Evolutionary conservation across 92 coral and sea anemone genomes (phyloP).

Genomic region (Porites evermanni): DNA sequence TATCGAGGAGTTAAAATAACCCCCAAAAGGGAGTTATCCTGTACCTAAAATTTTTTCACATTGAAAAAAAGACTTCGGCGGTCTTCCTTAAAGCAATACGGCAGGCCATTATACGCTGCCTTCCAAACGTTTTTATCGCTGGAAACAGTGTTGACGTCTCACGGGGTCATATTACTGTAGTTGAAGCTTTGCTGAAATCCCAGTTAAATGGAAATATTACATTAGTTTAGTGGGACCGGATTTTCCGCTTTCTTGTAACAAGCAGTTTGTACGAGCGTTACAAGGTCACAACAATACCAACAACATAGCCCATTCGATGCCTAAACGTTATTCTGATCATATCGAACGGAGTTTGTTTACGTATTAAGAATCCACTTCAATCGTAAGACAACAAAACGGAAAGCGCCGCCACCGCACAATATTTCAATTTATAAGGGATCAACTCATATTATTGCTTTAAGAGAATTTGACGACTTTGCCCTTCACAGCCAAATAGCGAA

Average conservation of each 20-base stretch:
- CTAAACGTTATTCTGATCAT: neutral
- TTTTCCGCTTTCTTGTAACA: constrained; percentile 6
- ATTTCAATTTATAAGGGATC: too few relatives aligned
- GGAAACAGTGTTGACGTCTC: too few relatives aligned
- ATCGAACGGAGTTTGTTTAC: constrained; percentile 3
- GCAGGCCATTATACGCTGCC: neutral
- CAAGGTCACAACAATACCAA: neutral
- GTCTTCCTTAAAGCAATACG: constrained; percentile 38
- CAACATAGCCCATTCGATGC: neutral
- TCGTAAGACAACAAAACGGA: neutral
- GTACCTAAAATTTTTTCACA: constrained; percentile 18
- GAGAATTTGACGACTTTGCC: constrained; percentile 6
- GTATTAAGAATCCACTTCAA: constrained; percentile 2
- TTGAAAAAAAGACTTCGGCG: constrained; percentile 60
- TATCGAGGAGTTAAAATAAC: too few relatives aligned
- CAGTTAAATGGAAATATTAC: neutral
- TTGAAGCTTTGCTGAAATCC: neutral
- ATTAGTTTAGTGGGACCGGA: constrained; percentile 69
- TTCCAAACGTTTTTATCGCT: constrained; percentile 49
- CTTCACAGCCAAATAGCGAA: neutral
- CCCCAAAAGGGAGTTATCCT: too few relatives aligned
- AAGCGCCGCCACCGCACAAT: neutral
- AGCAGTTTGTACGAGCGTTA: neutral
- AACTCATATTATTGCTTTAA: neutral
- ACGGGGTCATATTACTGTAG: constrained; percentile 25